phyloP scores from a whole-genome alignment of 2,888 invertebrate genomes.

The Linnaemya vulpina region DNA sequence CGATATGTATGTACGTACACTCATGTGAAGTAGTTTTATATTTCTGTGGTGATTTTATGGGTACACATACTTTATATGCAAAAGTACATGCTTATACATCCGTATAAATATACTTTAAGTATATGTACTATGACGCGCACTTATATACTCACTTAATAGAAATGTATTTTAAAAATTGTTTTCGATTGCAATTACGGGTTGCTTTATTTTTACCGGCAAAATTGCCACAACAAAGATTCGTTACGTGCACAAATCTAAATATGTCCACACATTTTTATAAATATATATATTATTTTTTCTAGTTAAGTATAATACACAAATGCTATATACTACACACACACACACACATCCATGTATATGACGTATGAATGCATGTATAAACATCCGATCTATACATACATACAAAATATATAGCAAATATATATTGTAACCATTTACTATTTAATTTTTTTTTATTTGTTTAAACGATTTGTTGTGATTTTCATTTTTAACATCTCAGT shows the following conservation, averaged over 20 bases:
- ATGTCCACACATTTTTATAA: too few relatives aligned
- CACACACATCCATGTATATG: not conserved
- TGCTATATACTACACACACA: not conserved
- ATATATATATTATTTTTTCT: conserved; percentile 26
- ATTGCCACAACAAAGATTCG: conserved; percentile 59
- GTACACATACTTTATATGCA: too few relatives aligned
- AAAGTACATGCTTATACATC: too few relatives aligned
- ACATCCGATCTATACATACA: not conserved
- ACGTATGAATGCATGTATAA: not conserved
- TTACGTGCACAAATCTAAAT: too few relatives aligned
- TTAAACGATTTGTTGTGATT: conserved; percentile 66
- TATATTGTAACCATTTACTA: not conserved
- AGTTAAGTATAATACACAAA: not conserved
- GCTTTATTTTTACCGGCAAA: conserved; percentile 69
- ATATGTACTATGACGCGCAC: too few relatives aligned
- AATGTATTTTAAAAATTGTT: conserved; percentile 10
- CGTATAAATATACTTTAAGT: too few relatives aligned
- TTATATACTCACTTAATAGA: too few relatives aligned
- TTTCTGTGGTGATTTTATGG: too few relatives aligned
- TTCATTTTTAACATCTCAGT: conserved; percentile 42
- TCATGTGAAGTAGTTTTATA: too few relatives aligned
- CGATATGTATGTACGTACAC: too few relatives aligned
- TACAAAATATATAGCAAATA: not conserved
- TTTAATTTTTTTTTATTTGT: conserved; percentile 34
- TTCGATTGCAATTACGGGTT: conserved; percentile 45